Evolutionary conservation across 2,797 vertebrate species (phyloP), one percentile per base, ranked within the genome.

Genomic region (Lithobates sylvaticus): DNA sequence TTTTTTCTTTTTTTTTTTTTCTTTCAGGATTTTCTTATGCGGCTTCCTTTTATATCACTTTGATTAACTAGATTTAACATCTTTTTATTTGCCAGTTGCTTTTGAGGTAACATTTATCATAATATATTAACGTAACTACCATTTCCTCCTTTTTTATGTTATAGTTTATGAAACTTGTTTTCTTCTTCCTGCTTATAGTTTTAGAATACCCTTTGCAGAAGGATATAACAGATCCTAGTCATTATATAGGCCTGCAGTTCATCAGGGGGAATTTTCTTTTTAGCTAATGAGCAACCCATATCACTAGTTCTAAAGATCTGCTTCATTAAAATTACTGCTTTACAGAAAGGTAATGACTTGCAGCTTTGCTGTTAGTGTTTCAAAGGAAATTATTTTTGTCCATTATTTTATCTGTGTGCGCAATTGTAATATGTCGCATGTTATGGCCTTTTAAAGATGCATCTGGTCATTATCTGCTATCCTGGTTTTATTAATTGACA

Each of bases 251-350:
- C 87, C 89, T 61, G 83, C 91, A 88, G 77, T 93, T 92, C 93
- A 93, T 91, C 91, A 92, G 91, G 92, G 89, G 85, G 83, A 91
- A 87, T 87, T 91, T 93, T 90, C 88, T 90, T 92, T 93, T 89
- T 84, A 73, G 77, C 89, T 95, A 93, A 93, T 93, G 91, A 95
- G 93, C 91, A 92, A 88, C 81, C 89, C 89, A 69, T 92, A 89
- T 91, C 92, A 92, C 92, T 92, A 77, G 91, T 93, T 91, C 88
- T 90, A 89, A 94, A 93, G 91, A 91, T 91, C 89, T 91, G 86
- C 90, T 89, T 93, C 92, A 92, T 94, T 93, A 94, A 89, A 90
- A 84, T 73, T 91, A 86, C 89, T 90, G 89, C 88, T 92, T 91
- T 90, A 89, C 90, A 90, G 88, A 90, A 88, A 88, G 74, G 70